Conservation (phyloP, 1,140 invertebrate species). For the Ceratina japonica region DNA sequence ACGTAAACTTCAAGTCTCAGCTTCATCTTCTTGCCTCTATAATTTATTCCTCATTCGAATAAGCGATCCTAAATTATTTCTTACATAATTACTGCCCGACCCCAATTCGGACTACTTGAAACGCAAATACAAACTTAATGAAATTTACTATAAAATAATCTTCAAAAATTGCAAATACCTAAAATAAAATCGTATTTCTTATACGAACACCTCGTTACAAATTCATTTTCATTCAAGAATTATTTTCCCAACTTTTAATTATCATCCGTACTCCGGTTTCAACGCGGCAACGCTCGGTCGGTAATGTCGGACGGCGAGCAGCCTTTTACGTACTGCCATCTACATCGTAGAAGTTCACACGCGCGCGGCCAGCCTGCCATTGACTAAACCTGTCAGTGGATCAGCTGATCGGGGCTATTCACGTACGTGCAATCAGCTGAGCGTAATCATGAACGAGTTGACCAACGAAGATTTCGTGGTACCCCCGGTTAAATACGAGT, state of each 20-base stretch:
- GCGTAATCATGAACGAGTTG: slow-evolving; percentile 76
- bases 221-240: too few relatives aligned
- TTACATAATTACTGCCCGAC: too few relatives aligned
- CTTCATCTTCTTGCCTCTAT: too few relatives aligned
- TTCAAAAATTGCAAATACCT: too few relatives aligned
- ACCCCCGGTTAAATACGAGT: slow-evolving; percentile 85
- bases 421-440: slow-evolving; percentile 72
- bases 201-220: too few relatives aligned
- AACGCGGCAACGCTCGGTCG: slow-evolving; percentile 21
- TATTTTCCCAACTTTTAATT: background rate
- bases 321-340: slow-evolving; percentile 58
- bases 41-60: too few relatives aligned
- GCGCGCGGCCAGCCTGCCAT: slow-evolving; percentile 50
- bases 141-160: too few relatives aligned
- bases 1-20: too few relatives aligned
- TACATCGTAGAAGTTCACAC: slow-evolving; percentile 52
- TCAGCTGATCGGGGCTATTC: slow-evolving; percentile 72
- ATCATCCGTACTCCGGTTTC: background rate
- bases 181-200: too few relatives aligned
- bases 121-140: too few relatives aligned
- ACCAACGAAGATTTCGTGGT: slow-evolving; percentile 80
- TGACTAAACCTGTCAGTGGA: slow-evolving; percentile 64
- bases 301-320: background rate
- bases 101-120: too few relatives aligned
- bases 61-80: too few relatives aligned